Percentiles rank a stretch among this genome's conserved stretches.
Evolutionary conservation across 2,797 vertebrate species (phyloP).

Genomic region (Botia kubotai): DNA sequence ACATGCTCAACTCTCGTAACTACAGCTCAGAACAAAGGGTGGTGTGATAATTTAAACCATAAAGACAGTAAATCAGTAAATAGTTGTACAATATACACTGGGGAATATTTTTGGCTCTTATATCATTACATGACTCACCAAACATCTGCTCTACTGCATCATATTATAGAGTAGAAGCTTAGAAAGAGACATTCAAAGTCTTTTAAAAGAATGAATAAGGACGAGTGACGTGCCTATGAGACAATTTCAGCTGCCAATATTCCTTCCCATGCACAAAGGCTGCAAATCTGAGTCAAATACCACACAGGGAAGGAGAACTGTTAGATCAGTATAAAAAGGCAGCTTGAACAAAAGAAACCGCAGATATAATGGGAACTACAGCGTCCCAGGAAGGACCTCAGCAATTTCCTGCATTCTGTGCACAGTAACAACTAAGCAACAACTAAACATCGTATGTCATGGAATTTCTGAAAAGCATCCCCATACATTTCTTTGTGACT

Average conservation of each 20-base stretch:
- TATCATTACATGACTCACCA: conserved; percentile 39
- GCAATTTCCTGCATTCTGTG: background rate
- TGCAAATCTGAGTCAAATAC: background rate
- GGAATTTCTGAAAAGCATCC: background rate
- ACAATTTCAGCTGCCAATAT: conserved; percentile 19
- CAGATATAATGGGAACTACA: background rate
- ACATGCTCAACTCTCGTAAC: background rate
- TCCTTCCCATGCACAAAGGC: conserved; percentile 17
- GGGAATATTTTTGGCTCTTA: conserved; percentile 40
- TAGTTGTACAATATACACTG: conserved; percentile 19
- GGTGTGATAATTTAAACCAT: conserved; percentile 42
- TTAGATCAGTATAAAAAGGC: background rate
- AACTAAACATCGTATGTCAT: too few species aligned
- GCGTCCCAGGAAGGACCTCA: background rate
- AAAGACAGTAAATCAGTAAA: conserved; percentile 23
- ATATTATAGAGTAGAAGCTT: conserved; percentile 22
- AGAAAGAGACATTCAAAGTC: conserved; percentile 7
- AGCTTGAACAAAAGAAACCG: conserved; percentile 1
- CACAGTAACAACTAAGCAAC: background rate
- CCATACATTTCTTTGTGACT: background rate
- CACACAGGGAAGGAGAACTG: background rate
- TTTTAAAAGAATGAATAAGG: conserved; percentile 21
- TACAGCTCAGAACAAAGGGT: background rate
- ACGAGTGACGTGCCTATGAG: conserved; percentile 25
- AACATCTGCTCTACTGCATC: conserved; percentile 37